Percentiles rank a stretch among this genome's conserved stretches.
Conservation (phyloP, 2,113 vertebrate species). For the Dryoscopus gambensis region DNA sequence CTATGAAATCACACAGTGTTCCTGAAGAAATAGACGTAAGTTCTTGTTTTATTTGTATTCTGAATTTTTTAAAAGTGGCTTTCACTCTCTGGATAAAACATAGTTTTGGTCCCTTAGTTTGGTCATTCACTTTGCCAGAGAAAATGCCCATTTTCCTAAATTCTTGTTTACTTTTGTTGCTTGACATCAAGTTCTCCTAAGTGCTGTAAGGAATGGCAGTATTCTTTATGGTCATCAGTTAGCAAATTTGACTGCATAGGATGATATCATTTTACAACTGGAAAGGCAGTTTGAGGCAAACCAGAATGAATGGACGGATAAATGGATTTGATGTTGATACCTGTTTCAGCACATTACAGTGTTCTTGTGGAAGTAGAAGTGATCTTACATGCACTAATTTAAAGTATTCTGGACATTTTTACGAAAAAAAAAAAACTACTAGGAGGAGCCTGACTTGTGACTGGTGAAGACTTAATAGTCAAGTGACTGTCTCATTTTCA, state of each 20-base stretch:
- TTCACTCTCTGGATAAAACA: neutral
- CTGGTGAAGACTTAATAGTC: neutral
- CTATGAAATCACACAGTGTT: constrained; percentile 94
- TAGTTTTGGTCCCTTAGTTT: neutral
- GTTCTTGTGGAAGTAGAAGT: neutral
- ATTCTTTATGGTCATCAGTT: neutral
- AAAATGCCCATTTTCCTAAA: neutral
- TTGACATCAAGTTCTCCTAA: neutral
- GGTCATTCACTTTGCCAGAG: neutral
- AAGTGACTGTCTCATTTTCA: neutral
- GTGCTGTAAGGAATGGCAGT: neutral
- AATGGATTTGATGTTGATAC: neutral
- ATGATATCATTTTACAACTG: accelerated
- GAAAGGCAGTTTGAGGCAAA: neutral
- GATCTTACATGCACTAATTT: neutral
- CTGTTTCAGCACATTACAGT: accelerated
- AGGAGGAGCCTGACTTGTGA: neutral
- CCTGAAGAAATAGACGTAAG: constrained; percentile 92
- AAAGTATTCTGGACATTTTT: neutral
- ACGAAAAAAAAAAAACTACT: neutral
- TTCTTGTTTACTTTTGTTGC: neutral
- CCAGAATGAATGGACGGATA: neutral
- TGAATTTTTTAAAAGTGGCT: neutral
- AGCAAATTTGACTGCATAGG: neutral
- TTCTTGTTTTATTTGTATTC: neutral